Base-by-base conservation (phyloP, 2,113 vertebrate genomes). In the Trinectes maculatus region DNA sequence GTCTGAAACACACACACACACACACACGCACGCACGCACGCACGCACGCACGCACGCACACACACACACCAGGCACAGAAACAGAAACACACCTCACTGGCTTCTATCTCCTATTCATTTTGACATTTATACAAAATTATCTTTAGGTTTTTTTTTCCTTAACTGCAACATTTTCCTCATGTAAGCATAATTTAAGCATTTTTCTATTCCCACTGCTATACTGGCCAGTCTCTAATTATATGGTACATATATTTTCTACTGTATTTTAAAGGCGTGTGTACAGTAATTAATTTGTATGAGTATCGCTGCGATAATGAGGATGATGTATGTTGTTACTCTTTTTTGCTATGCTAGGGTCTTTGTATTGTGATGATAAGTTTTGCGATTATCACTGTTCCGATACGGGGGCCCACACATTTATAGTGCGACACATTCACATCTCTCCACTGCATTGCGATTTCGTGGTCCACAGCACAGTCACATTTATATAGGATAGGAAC, bases 21-120 rank as follows among this genome's bases (percentile, higher is more conserved):
- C 29, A 31, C 18, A 55, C 42, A 83, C 58, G 29, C 61, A 8
- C 12, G 42, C 4, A 57, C 19, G 47, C 29, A 31, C 18, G 49
- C 42, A 83, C 58, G 29, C 22, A 53, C 44, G 47, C 49, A 8
- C 12, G 42, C 4, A 57, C 19, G 47, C 29, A 31, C 18, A 55
- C 42, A 83, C 58, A 34, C 61, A 58, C 36, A 58, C 54, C 74
- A 52, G 24, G 21, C 21, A 25, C 21, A 71, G 29, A 42, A 56
- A 44, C 46, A 54, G 39, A 26, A 49, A 33, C 29, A 42, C 42
- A 54, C 46, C 54, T 71, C 39, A 64, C 19, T 70, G 63, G 9
- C 67, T 33, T 76, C 34, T 16, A 11, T n/a, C 8, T 57, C 33
- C 11, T 10, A 7, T 13, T 70, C 24, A 56, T 58, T 44, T 70